These are phyloP conservation scores for Cistogaster globosa DNA, from an alignment of 2,888 invertebrate species.

Conservation along the genomic window DNA sequence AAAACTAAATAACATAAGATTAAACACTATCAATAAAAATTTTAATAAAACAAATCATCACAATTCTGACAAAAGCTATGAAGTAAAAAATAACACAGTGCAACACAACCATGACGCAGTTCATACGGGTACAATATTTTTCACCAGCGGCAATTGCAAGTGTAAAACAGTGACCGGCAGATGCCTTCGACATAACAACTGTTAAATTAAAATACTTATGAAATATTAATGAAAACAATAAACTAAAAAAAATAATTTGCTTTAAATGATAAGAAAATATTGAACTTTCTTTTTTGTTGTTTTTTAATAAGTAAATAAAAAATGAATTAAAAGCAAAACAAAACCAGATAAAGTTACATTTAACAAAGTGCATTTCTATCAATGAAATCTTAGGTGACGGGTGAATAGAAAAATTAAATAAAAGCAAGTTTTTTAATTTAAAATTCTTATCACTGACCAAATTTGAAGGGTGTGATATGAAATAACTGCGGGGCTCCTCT, in stretches of 20 bases:
- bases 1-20: not conserved
- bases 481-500: too few relatives aligned
- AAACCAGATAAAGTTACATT: not conserved
- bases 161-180: slow-evolving; percentile 38
- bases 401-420: too few relatives aligned
- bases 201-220: slow-evolving; percentile 11
- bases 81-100: not conserved
- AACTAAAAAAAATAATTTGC: not conserved
- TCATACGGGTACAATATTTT: slow-evolving; percentile 24
- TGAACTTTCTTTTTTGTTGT: not conserved
- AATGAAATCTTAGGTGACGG: too few relatives aligned
- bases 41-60: not conserved
- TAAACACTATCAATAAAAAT: not conserved
- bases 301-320: not conserved
- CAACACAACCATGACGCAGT: not conserved
- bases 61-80: not conserved
- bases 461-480: too few relatives aligned
- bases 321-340: not conserved
- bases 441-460: too few relatives aligned
- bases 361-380: not conserved
- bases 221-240: not conserved
- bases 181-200: slow-evolving; percentile 20
- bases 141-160: slow-evolving; percentile 3
- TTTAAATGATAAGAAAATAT: not conserved
- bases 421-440: too few relatives aligned